Evolutionary conservation across 2,113 vertebrate species (phyloP).

Genomic region (Ameiurus melas): DNA sequence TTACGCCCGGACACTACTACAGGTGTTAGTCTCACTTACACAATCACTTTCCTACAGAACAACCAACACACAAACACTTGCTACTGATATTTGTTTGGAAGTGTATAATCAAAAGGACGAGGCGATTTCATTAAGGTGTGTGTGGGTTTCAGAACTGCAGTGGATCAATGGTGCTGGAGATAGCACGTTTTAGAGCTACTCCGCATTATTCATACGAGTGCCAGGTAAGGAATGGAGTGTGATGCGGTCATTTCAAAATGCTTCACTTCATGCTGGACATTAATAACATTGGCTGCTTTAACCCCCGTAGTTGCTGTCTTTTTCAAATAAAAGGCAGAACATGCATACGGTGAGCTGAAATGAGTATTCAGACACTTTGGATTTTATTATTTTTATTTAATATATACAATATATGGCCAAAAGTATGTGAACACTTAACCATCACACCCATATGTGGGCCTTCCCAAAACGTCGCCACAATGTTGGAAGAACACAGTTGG

Average conservation of each 20-base stretch:
- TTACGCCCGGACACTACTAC: constrained; percentile 81
- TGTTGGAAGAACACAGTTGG: too few species aligned
- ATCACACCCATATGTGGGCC: neutral
- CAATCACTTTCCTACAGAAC: neutral
- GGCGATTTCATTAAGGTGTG: neutral
- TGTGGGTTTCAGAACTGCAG: constrained; percentile 78
- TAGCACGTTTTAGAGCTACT: constrained; percentile 89
- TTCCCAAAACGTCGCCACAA: too few species aligned
- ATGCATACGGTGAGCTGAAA: neutral
- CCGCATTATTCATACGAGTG: constrained; percentile 81
- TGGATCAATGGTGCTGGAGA: constrained; percentile 82
- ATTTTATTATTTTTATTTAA: too few species aligned
- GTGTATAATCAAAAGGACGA: neutral
- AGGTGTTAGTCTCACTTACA: constrained; percentile 71
- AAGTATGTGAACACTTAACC: neutral
- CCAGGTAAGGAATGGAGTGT: constrained; percentile 76
- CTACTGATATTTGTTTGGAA: neutral
- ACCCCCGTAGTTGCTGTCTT: neutral
- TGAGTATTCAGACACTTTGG: neutral
- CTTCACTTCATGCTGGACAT: neutral
- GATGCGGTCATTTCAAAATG: neutral
- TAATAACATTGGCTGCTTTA: neutral
- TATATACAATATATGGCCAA: neutral
- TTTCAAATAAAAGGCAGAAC: neutral
- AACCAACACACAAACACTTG: neutral